Base-by-base conservation (phyloP, 2,888 invertebrate genomes). In the Coleophora deauratella region DNA sequence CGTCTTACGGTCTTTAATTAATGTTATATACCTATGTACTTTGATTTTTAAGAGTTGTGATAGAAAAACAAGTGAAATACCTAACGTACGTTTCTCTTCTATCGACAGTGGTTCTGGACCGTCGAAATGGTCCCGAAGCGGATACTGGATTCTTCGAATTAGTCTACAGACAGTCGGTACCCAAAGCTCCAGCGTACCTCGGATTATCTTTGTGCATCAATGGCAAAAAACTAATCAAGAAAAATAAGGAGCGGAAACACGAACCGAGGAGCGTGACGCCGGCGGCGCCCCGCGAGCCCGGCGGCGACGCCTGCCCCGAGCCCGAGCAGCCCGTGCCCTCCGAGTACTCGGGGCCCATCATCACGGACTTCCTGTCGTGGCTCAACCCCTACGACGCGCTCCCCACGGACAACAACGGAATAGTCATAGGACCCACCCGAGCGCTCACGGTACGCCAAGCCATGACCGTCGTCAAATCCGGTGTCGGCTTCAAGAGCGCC, bases 111-210 rank as follows among this genome's bases (percentile, higher is more conserved):
- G 91, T 94, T 3, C 79, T 95, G 9, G 95, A 96, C 68, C 88
- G 90, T 42, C 88, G 91, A 38, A 78, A 82, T 41, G 91, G 93
- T 64, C 87, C 90, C 14, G 91, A 90, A 38, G 91, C 94, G 0
- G 91, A 93, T 49, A 93, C 94, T 2, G 96, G 95, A 12, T 88
- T 90, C 46, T 96, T 95, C 59, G 94, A 95, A 62, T 66, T 93
- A 51, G 90, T 91, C 7, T 95, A 94, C 67, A 91, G 89, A 44
- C 96, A 96, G 72, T 78, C 88, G 38, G 87, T 93, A 49, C 93
- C 94, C 0, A 91, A 91, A 55, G 91, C 91, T 0, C 94, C 94
- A 9, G 93, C 94, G 0, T 95, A 94, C 66, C 87, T 94, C 48
- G 94, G 94, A 0, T 86, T 91, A 52, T 91, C 90, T 12, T 66